Conservation (phyloP, 2,797 vertebrate genomes). For the Intellagama lesueurii region DNA sequence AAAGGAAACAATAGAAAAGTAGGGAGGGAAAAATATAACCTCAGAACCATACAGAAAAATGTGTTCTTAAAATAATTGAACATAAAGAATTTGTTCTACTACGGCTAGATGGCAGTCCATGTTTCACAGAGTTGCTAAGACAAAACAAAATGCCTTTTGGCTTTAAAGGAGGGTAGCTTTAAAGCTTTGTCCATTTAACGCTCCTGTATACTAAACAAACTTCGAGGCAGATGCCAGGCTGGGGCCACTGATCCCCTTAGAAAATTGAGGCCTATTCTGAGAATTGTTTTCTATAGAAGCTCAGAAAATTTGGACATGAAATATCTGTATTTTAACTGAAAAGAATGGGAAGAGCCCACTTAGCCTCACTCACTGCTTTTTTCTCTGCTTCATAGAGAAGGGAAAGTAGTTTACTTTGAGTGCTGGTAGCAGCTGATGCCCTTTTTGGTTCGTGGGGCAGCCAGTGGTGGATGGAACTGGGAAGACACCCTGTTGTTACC, state of each 20-base stretch:
- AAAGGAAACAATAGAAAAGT: background rate
- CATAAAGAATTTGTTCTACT: background rate
- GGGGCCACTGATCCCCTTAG: background rate
- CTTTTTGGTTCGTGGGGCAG: no score
- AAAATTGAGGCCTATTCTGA: background rate
- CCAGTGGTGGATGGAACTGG: no score
- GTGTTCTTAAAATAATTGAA: background rate
- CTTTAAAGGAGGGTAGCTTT: background rate
- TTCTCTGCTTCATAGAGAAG: background rate
- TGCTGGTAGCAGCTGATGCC: no score
- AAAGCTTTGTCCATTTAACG: background rate
- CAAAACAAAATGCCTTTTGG: background rate
- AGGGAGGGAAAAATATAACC: background rate
- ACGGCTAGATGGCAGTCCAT: background rate
- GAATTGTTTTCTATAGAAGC: background rate
- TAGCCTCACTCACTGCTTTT: background rate
- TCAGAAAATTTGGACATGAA: background rate
- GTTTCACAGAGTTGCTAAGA: background rate
- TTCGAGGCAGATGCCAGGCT: background rate
- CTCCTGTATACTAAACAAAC: background rate
- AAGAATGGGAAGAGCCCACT: background rate
- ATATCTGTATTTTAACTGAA: background rate
- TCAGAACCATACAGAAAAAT: background rate
- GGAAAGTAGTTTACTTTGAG: background rate
- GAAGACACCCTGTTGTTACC: no score